Conservation (phyloP, 2,888 invertebrate species). For the Incurvaria masculella region DNA sequence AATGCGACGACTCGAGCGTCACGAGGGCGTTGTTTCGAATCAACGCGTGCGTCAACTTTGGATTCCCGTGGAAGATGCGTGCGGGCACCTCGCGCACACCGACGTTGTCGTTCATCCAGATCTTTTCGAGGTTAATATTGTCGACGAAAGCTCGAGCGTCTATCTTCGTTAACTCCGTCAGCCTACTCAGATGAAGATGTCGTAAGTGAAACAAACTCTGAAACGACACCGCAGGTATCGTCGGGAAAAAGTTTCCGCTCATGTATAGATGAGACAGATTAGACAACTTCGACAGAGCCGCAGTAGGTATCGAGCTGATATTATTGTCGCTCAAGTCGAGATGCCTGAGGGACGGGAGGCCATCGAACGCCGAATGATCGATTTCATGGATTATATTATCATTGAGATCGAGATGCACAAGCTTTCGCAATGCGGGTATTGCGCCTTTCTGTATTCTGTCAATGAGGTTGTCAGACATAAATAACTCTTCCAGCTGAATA, state of each 20-base stretch:
- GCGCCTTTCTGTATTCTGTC: constrained; percentile 68
- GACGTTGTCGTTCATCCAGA: constrained; percentile 76
- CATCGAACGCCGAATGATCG: constrained; percentile 70
- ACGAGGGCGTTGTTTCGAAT: constrained; percentile 73
- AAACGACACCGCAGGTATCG: constrained; percentile 74
- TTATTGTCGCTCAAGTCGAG: constrained; percentile 81
- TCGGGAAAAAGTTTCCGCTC: constrained; percentile 74
- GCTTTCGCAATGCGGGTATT: constrained; percentile 67
- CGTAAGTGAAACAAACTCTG: constrained; percentile 79
- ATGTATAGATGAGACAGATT: constrained; percentile 73
- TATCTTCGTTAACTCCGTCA: constrained; percentile 64
- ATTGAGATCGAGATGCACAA: constrained; percentile 67
- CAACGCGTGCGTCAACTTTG: constrained; percentile 71
- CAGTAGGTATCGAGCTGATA: constrained; percentile 72
- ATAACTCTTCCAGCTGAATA: constrained; percentile 66
- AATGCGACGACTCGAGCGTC: constrained; percentile 75
- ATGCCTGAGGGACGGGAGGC: constrained; percentile 66
- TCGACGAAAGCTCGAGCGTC: constrained; percentile 81
- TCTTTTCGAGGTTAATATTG: constrained; percentile 76
- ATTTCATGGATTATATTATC: constrained; percentile 74
- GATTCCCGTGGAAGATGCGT: constrained; percentile 80
- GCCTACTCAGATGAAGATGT: constrained; percentile 68
- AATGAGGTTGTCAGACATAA: constrained; percentile 77
- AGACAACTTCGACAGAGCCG: constrained; percentile 71
- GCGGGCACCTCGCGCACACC: constrained; percentile 72